phyloP scores from a whole-genome alignment of 2,113 vertebrate species.

The Odobenus rosmarus region DNA sequence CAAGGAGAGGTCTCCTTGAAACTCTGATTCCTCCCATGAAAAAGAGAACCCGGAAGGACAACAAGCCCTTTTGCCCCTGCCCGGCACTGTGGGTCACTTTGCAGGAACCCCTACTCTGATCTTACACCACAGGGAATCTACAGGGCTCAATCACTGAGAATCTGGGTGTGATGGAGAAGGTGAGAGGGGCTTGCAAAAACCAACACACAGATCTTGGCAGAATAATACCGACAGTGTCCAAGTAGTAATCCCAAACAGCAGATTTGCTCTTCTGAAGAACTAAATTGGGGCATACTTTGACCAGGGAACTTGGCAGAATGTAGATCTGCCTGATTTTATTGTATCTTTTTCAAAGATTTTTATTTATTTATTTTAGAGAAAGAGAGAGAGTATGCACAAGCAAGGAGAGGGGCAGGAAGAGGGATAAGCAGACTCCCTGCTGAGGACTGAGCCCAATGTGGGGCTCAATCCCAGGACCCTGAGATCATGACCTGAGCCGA shows the following conservation, averaged over 20 bases:
- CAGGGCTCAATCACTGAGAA: background rate
- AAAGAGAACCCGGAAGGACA: background rate
- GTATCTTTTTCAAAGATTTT: background rate
- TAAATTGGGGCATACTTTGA: background rate
- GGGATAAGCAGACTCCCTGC: background rate
- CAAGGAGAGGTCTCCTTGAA: background rate
- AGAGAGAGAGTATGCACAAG: background rate
- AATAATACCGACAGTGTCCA: background rate
- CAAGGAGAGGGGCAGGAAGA: background rate
- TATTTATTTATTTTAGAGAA: background rate
- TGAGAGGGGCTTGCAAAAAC: background rate
- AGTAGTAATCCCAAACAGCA: background rate
- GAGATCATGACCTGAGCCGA: background rate
- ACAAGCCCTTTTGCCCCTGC: background rate
- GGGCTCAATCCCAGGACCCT: background rate
- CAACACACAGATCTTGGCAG: background rate
- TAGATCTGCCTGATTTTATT: background rate
- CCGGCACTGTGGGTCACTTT: background rate
- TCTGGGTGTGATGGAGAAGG: background rate
- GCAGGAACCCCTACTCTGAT: background rate
- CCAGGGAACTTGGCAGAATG: background rate
- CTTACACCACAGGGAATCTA: background rate
- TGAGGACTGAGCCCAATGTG: background rate
- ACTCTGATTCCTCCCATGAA: background rate
- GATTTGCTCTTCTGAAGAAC: background rate